Evolutionary conservation across 2,797 vertebrate species (phyloP), one percentile per base, ranked within the genome.

Genomic region (Epinephelus awoara): DNA sequence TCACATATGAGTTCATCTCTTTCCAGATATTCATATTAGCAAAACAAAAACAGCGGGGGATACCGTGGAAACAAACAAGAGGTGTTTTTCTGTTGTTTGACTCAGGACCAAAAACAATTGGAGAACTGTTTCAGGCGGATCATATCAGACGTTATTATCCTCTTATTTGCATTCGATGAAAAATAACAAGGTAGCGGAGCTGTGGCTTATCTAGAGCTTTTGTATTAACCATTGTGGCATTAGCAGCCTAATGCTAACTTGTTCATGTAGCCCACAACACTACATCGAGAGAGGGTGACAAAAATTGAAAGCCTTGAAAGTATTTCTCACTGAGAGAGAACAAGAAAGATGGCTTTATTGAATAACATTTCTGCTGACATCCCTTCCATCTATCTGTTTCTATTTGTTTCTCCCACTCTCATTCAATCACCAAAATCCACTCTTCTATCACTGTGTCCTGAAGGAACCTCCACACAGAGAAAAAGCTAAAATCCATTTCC

Each of bases 401-500:
- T 79, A 9, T 83, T 67, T 82, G 46, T 82, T 55, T 78, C 59
- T 61, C 23, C 84, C 59, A 72, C 4, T 78, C 17, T 67, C 44
- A 82, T 70, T 83, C 79, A 79, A 70, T 88, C 77, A 82, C 79
- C 67, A 47, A 85, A 86, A 85, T 81, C 76, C 70, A 14, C 73
- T 88, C 65, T 59, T 68, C 72, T 62, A 56, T 55, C 75, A 54
- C 15, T 2, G 59, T 80, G 77, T 85, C 86, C 92, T 88, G 66
- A 82, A 92, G 89, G 89, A 91, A 91, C 83, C 83, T 77, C 51
- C 15, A 57, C 52, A 62, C 57, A 74, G 27, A 77, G 81, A 68
- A 66, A 58, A 79, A 27, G 58, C 71, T 61, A 69, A 90, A 95
- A 94, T 78, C 91, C 89, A 95, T 95, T 96, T 95, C 88, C 84